These are phyloP conservation scores for Pachycephala philippinensis DNA, from an alignment of 2,113 vertebrate species.

Conservation along the genomic window DNA sequence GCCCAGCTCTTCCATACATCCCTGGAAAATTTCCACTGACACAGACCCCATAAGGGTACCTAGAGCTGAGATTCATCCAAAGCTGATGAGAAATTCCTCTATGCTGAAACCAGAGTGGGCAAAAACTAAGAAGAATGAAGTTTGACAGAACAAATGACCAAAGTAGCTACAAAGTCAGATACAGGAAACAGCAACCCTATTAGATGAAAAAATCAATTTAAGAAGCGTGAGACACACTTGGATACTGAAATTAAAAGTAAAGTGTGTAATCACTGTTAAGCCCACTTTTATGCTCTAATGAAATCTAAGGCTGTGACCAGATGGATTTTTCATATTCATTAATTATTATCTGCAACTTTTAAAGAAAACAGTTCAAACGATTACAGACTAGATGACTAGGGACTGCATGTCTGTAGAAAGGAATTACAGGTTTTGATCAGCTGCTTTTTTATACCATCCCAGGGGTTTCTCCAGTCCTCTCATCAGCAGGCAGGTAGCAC, in stretches of 20 bases:
- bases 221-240: neutral
- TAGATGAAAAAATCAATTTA: neutral
- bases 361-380: neutral
- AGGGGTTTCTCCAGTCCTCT: neutral
- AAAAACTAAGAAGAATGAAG: neutral
- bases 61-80: neutral
- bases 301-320: neutral
- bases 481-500: neutral
- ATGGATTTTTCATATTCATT: neutral
- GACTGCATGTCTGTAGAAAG: neutral
- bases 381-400: neutral
- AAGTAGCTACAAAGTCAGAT: neutral
- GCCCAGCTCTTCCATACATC: neutral
- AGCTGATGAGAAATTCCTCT: neutral
- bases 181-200: neutral
- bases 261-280: neutral
- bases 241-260: neutral
- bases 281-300: neutral
- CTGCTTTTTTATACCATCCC: neutral
- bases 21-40: neutral
- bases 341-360: neutral
- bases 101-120: neutral
- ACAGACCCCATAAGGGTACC: neutral
- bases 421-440: neutral
- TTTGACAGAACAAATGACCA: neutral